Conservation (phyloP, 2,113 vertebrate species). For the Dromiciops gliroides region DNA sequence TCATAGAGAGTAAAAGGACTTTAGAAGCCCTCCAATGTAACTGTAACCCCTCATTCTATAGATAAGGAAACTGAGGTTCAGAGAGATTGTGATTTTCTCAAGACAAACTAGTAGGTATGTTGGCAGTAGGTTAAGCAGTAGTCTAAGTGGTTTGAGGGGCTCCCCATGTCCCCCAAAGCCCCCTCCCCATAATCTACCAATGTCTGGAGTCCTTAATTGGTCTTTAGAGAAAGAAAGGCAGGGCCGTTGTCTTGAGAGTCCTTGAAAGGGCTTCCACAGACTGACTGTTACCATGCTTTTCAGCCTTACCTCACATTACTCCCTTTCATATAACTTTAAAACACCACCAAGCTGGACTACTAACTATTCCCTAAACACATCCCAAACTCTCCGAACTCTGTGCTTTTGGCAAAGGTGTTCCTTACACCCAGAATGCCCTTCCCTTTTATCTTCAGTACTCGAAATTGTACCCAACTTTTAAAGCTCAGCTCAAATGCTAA, state of each 20-base stretch:
- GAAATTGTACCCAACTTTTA: neutral
- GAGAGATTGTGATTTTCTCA: neutral
- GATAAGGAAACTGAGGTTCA: neutral
- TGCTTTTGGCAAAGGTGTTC: neutral
- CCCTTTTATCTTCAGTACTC: neutral
- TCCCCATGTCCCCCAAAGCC: neutral
- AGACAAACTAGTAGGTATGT: neutral
- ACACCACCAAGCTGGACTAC: neutral
- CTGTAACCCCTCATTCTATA: neutral
- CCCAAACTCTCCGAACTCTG: neutral
- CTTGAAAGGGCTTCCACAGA: neutral
- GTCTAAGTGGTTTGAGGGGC: neutral
- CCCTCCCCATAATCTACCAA: neutral
- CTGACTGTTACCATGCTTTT: neutral
- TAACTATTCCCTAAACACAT: neutral
- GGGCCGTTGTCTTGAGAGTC: neutral
- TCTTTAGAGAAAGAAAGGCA: neutral
- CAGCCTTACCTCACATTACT: neutral
- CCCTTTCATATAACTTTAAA: neutral
- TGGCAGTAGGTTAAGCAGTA: neutral
- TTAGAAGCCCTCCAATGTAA: neutral
- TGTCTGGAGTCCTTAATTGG: neutral
- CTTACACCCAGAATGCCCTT: neutral
- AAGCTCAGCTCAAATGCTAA: neutral
- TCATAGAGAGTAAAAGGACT: neutral